Percentiles rank a stretch among this genome's conserved stretches.
phyloP scores from a whole-genome alignment of 2,797 vertebrate genomes.

The Poeciliopsis infans region DNA sequence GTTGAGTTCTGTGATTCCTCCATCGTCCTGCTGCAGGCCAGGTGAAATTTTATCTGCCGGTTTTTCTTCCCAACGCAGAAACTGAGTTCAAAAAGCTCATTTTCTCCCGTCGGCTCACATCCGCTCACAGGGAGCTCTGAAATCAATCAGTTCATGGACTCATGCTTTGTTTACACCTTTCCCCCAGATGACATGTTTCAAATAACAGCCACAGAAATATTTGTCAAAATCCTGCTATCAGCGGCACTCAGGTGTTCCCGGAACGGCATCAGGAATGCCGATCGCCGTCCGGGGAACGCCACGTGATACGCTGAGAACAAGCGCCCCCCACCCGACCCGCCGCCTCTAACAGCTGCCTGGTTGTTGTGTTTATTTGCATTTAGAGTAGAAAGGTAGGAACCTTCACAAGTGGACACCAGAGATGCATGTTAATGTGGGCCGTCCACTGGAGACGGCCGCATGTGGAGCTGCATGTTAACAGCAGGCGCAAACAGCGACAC shows the following conservation, averaged over 20 bases:
- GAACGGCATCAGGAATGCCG: neutral
- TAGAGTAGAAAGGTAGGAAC: conserved; percentile 19
- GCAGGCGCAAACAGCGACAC: neutral
- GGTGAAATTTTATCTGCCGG: neutral
- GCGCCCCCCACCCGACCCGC: neutral
- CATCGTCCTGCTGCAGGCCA: neutral
- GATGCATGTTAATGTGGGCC: conserved; percentile 11
- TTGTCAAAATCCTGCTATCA: conserved; percentile 8
- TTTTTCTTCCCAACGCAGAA: neutral
- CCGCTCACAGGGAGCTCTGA: conserved; percentile 4
- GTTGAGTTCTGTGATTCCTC: too few relatives aligned
- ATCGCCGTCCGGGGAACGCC: neutral
- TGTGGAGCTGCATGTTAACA: conserved; percentile 13
- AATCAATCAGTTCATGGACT: conserved; percentile 1
- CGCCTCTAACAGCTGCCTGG: neutral
- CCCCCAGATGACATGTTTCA: conserved; percentile 3
- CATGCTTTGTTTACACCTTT: conserved; percentile 7
- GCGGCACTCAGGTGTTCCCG: neutral
- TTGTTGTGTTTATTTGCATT: conserved; percentile 21
- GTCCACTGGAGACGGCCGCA: neutral
- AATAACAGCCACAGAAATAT: conserved; percentile 10
- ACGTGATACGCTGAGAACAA: neutral
- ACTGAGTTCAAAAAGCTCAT: conserved; percentile 5
- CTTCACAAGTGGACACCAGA: conserved; percentile 14
- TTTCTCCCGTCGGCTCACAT: conserved; percentile 3